These are phyloP conservation scores for Oceanodroma tethys DNA, from an alignment of 2,113 vertebrate genomes.

Conservation along the genomic window DNA sequence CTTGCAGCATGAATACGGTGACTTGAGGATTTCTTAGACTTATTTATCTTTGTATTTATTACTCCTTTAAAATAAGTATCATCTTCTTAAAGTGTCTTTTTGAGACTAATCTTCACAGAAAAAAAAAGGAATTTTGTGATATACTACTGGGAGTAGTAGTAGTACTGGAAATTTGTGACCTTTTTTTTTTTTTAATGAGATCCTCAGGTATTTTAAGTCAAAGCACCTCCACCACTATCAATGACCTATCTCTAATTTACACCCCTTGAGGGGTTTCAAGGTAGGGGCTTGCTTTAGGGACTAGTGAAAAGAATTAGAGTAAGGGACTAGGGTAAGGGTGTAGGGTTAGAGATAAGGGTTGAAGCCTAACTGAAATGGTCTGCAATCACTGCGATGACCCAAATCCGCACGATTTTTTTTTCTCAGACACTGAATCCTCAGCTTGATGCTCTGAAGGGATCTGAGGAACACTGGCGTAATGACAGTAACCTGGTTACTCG, in stretches of 20 bases:
- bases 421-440: background rate
- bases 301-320: background rate
- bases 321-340: background rate
- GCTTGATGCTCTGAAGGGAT: background rate
- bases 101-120: background rate
- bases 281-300: background rate
- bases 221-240: background rate
- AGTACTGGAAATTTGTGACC: background rate
- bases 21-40: background rate
- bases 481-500: background rate
- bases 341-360: background rate
- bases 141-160: background rate
- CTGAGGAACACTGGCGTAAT: background rate
- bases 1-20: background rate
- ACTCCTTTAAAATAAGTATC: background rate
- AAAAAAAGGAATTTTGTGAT: background rate
- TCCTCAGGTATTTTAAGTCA: background rate
- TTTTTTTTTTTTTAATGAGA: background rate
- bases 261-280: background rate
- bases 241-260: background rate
- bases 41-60: background rate
- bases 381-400: background rate
- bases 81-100: background rate
- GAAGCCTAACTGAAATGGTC: background rate
- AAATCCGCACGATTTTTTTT: background rate